Base-by-base conservation (phyloP, 2,888 invertebrate genomes). In the Ectemnius cavifrons region DNA sequence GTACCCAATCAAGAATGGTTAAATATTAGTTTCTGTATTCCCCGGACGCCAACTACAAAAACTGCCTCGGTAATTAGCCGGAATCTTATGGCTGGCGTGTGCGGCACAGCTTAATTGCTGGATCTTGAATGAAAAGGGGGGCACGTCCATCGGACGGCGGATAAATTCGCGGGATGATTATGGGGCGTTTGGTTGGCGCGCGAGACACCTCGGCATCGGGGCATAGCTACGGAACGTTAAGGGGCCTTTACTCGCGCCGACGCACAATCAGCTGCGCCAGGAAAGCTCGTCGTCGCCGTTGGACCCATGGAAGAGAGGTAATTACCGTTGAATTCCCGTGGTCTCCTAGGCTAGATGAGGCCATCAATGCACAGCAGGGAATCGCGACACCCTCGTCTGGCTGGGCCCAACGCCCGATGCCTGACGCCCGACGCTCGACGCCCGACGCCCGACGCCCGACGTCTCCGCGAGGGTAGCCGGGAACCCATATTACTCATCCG, bases 401-500 rank as follows among this genome's bases (percentile, higher is more conserved):
- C 79, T 75, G 77, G 63, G 71, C 37, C 37, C 37, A 11, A 37
- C 37, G 37, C 3, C 28, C 28, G 28, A 37, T 79, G 71, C 20
- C 20, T 2, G 20, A 20, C 2, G 20, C 20, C 20, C 20, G 20
- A 20, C 20, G 20, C 23, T 2, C 23, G 23, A 20, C 20, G 20
- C 23, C 23, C 23, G 23, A 23, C 23, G 23, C 23, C 23, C 23
- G 23, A 23, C 23, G 63, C 69, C 75, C 79, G 52, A 52, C 79
- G 77, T 83, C 71, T 71, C 74, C 77, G 81, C 76, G 82, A 81
- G 80, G 73, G 73, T 79, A 79, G 80, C 78, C 76, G 77, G 82
- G 84, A 85, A 86, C 86, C 86, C 86, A 88, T 89, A 90, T 90
- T 90, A 90, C 88, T 90, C 90, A 90, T 89, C 88, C 87, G 84